These are phyloP conservation scores for Seladonia tumulorum DNA, from an alignment of 2,888 invertebrate species.

Conservation along the genomic window DNA sequence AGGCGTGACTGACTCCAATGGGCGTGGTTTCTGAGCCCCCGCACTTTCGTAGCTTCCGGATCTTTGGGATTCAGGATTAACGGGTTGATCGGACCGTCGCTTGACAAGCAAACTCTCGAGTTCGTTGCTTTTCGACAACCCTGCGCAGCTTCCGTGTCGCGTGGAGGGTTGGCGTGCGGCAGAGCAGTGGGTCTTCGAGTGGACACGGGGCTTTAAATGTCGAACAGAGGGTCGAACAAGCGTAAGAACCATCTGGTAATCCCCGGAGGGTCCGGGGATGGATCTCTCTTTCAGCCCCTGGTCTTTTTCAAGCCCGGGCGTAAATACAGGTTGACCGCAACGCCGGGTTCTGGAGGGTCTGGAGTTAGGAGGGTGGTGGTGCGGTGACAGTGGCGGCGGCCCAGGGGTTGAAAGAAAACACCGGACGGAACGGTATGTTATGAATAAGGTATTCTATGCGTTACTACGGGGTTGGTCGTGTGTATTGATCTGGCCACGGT, in stretches of 20 bases:
- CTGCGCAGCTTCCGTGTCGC: neutral
- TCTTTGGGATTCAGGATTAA: neutral
- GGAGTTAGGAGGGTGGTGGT: neutral
- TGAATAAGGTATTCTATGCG: slow-evolving; percentile 80
- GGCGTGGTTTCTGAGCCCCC: neutral
- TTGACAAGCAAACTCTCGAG: neutral
- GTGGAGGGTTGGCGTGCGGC: neutral
- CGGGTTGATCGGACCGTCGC: too few species aligned
- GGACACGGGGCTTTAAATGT: slow-evolving; percentile 12
- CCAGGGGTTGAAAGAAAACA: slow-evolving; percentile 57
- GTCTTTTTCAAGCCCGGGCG: slow-evolving; percentile 46
- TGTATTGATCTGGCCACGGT: slow-evolving; percentile 79
- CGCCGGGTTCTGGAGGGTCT: neutral
- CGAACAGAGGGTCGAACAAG: slow-evolving; percentile 14
- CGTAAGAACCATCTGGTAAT: slow-evolving; percentile 7
- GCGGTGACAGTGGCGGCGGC: neutral
- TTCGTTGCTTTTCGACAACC: neutral
- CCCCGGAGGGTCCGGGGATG: slow-evolving; percentile 16
- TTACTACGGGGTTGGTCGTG: slow-evolving; percentile 77
- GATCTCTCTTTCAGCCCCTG: slow-evolving; percentile 44
- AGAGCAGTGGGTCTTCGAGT: neutral
- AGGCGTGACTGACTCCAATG: too few species aligned
- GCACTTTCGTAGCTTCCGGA: neutral
- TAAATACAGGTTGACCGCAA: slow-evolving; percentile 56
- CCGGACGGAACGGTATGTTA: slow-evolving; percentile 64